Conservation (phyloP, 1,140 invertebrate species). For the Ganaspis sp. region DNA sequence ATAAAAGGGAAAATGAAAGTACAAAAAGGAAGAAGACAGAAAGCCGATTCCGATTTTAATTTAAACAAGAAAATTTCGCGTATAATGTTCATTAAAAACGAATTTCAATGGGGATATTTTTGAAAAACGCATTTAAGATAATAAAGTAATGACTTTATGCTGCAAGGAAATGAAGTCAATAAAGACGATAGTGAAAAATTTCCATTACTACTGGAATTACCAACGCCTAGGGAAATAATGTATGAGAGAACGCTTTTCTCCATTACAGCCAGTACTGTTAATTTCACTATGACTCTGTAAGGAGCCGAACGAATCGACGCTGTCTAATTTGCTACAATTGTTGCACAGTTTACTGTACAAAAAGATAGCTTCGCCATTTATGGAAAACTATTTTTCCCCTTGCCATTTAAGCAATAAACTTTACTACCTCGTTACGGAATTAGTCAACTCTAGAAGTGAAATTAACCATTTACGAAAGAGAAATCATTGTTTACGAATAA, state of each 20-base stretch:
- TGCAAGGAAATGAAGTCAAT: constrained; percentile 19
- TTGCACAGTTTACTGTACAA: not conserved
- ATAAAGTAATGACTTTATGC: constrained; percentile 26
- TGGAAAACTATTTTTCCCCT: not conserved
- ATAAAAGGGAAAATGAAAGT: no score
- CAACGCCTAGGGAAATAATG: constrained; percentile 1
- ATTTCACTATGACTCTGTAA: constrained; percentile 16
- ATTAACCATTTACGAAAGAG: not conserved
- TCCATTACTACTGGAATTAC: constrained; percentile 4
- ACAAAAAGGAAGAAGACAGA: no score
- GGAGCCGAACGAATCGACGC: not conserved
- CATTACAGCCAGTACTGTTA: constrained; percentile 4
- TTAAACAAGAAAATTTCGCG: constrained; percentile 2
- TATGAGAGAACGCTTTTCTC: constrained; percentile 8
- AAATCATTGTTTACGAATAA: not conserved
- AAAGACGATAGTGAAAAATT: constrained; percentile 22
- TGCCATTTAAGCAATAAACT: not conserved
- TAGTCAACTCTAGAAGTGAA: constrained; percentile 6
- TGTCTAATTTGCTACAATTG: constrained; percentile 16
- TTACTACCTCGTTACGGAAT: not conserved
- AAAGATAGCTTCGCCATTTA: not conserved
- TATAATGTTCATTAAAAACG: constrained; percentile 22
- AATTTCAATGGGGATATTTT: constrained; percentile 11
- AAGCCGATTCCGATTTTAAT: not conserved
- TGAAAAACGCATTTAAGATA: constrained; percentile 8